Conservation (phyloP, 2,888 invertebrate species). For the Eupithecia tripunctaria region DNA sequence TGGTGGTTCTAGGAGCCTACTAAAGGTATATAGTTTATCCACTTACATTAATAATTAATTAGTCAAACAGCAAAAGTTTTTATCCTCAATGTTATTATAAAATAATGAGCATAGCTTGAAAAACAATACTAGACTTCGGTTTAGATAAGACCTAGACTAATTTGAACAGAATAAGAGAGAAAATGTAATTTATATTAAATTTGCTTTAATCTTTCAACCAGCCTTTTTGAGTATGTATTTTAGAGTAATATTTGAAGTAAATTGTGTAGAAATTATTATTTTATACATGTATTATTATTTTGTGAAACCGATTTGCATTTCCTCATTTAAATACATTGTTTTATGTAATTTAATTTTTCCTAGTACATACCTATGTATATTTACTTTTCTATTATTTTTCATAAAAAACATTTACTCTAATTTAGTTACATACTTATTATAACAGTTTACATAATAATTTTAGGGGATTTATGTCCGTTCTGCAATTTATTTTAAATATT, state of each 20-base stretch:
- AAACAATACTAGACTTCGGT: background rate
- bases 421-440: background rate
- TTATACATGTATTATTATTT: slow-evolving; percentile 10
- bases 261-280: slow-evolving; percentile 52
- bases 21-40: no score
- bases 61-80: no score
- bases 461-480: background rate
- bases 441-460: slow-evolving; percentile 10
- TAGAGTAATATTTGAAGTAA: slow-evolving; percentile 70
- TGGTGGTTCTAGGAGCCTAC: no score
- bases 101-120: background rate
- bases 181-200: background rate
- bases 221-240: slow-evolving; percentile 39
- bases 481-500: slow-evolving; percentile 72
- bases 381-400: background rate
- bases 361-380: background rate
- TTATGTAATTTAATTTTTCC: background rate
- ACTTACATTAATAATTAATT: no score
- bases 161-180: background rate
- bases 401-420: slow-evolving; percentile 31
- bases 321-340: background rate
- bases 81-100: background rate
- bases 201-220: slow-evolving; percentile 25
- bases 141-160: background rate
- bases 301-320: slow-evolving; percentile 20